phyloP scores from a whole-genome alignment of 2,888 invertebrate genomes.

The Gortyna flavago region DNA sequence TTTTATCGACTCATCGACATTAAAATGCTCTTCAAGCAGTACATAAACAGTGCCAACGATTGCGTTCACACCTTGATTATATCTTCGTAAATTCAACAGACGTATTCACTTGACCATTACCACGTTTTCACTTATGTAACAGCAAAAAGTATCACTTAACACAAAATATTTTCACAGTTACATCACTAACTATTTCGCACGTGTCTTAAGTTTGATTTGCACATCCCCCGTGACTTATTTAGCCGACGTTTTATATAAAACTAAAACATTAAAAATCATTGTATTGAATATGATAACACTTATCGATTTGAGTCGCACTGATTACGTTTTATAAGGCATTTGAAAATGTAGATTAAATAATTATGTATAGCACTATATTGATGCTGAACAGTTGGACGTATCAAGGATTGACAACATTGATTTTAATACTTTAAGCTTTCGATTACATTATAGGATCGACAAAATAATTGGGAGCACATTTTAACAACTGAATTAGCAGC shows the following conservation, averaged over 20 bases:
- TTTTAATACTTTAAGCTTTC: slow-evolving; percentile 23
- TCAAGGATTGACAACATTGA: slow-evolving; percentile 17
- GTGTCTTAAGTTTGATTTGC: slow-evolving; percentile 24
- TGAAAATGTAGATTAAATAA: slow-evolving; percentile 49
- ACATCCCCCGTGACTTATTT: slow-evolving; percentile 55
- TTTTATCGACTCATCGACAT: slow-evolving; percentile 52
- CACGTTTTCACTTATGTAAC: slow-evolving; percentile 31
- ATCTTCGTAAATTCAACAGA: slow-evolving; percentile 42
- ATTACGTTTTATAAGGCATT: slow-evolving; percentile 67
- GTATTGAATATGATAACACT: slow-evolving; percentile 70
- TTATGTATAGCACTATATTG: slow-evolving; percentile 26
- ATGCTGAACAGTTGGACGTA: neutral
- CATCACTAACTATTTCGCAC: slow-evolving; percentile 38
- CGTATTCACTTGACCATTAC: slow-evolving; percentile 34
- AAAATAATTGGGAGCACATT: slow-evolving; percentile 12
- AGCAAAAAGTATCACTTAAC: slow-evolving; percentile 32
- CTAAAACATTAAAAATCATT: slow-evolving; percentile 65
- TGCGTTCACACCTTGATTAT: slow-evolving; percentile 42
- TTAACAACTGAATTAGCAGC: neutral
- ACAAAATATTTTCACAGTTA: slow-evolving; percentile 24
- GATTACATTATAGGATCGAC: neutral
- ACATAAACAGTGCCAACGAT: slow-evolving; percentile 21
- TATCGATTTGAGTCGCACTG: slow-evolving; percentile 74
- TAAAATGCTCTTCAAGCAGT: slow-evolving; percentile 40
- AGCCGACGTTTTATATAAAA: slow-evolving; percentile 59